Evolutionary conservation across 2,888 invertebrate genomes (phyloP).

Genomic region (Brenthis ino): DNA sequence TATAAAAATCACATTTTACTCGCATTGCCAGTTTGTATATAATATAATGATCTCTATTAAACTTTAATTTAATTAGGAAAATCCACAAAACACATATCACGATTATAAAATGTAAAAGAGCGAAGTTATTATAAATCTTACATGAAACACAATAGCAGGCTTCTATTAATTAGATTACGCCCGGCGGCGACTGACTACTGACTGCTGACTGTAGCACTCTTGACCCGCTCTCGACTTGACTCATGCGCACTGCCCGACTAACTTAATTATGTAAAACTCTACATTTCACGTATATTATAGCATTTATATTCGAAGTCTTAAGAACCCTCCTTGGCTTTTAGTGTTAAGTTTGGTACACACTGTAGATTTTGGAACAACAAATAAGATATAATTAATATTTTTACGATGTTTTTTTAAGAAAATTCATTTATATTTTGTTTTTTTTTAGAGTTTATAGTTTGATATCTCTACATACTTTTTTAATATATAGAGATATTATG

Average conservation of each 20-base stretch:
- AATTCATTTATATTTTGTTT: no score
- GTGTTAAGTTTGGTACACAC: not conserved
- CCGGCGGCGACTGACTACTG: slow-evolving; percentile 43
- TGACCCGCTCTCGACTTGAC: slow-evolving; percentile 53
- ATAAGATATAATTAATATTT: not conserved
- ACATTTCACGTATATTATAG: slow-evolving; percentile 13
- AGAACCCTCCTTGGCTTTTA: slow-evolving; percentile 6
- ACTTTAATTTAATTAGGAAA: no score
- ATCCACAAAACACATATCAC: slow-evolving; percentile 6
- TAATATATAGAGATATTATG: no score
- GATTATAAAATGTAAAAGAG: not conserved
- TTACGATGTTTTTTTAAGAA: no score
- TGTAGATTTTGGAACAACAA: not conserved
- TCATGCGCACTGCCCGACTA: slow-evolving; percentile 62
- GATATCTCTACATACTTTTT: no score
- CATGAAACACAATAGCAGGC: slow-evolving; percentile 21
- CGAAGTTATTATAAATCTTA: slow-evolving; percentile 6
- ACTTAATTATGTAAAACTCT: slow-evolving; percentile 46
- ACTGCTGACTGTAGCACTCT: slow-evolving; percentile 45
- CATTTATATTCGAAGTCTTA: slow-evolving; percentile 14
- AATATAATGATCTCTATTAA: no score
- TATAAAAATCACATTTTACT: no score
- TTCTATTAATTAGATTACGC: slow-evolving; percentile 55
- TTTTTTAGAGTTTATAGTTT: no score
- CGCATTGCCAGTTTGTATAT: no score